Percentiles rank a stretch among this genome's conserved stretches.
Conservation (phyloP, 2,888 invertebrate species). For the Dendrolimus pini region DNA sequence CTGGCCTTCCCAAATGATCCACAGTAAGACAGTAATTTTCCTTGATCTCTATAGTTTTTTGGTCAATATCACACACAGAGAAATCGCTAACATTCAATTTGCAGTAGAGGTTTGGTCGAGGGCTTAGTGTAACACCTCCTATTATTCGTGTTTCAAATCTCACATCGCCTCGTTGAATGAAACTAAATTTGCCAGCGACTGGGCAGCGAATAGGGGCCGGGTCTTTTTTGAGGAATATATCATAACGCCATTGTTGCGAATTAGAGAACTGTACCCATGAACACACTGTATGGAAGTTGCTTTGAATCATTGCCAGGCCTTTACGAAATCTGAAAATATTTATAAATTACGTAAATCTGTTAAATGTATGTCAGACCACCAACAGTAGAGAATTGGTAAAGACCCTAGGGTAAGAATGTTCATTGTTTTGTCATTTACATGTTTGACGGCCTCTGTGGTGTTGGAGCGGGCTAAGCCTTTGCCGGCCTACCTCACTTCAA, state of each 20-base stretch:
- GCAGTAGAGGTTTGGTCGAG: conserved; percentile 94
- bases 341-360: too few species aligned
- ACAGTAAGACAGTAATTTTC: conserved; percentile 98
- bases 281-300: conserved; percentile 94
- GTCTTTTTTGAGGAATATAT: conserved; percentile 89
- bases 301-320: conserved; percentile 92
- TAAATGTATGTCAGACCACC: too few species aligned
- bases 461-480: too few species aligned
- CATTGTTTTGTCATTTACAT: too few species aligned
- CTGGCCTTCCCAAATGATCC: conserved; percentile 94
- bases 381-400: too few species aligned
- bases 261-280: conserved; percentile 96
- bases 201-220: conserved; percentile 96
- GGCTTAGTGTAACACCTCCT: conserved; percentile 95
- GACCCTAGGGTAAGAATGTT: too few species aligned
- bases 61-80: conserved; percentile 96
- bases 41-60: conserved; percentile 95
- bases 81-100: conserved; percentile 96
- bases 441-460: too few species aligned
- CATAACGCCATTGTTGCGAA: conserved; percentile 90
- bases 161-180: conserved; percentile 93
- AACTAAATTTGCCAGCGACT: conserved; percentile 97
- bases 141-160: conserved; percentile 95
- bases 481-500: too few species aligned
- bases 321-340: conserved; percentile 82